Percentiles rank a stretch among this genome's conserved stretches.
Conservation (phyloP, 2,113 vertebrate genomes). For the Ardeotis arabs region DNA sequence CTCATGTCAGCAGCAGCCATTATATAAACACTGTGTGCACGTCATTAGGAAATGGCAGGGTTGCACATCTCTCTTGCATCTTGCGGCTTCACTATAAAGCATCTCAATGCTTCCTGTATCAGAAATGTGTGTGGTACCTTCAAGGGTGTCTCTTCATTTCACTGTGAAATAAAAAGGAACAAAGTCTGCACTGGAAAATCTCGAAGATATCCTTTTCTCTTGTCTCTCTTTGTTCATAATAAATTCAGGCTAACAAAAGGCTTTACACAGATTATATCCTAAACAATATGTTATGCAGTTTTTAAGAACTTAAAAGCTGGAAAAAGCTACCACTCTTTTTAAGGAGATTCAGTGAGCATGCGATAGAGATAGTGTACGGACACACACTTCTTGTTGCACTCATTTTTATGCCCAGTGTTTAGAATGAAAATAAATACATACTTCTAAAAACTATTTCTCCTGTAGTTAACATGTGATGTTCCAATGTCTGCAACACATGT, state of each 20-base stretch:
- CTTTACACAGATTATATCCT: background rate
- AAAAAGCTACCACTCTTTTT: background rate
- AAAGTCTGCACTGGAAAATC: background rate
- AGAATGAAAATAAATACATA: background rate
- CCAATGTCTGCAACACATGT: background rate
- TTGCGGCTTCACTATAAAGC: background rate
- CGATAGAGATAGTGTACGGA: background rate
- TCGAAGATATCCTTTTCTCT: background rate
- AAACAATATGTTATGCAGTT: background rate
- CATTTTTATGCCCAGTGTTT: background rate
- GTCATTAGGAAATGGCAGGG: background rate
- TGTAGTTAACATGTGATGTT: fast-evolving
- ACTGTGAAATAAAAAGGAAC: background rate
- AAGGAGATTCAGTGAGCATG: background rate
- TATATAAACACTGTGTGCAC: background rate
- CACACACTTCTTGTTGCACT: background rate
- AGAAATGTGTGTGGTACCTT: background rate
- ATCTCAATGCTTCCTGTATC: background rate
- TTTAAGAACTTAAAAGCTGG: background rate
- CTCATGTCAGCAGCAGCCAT: background rate
- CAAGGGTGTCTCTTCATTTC: background rate
- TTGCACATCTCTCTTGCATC: background rate
- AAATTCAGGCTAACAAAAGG: background rate
- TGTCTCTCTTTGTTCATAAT: background rate
- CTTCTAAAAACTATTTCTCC: background rate